A percentile compares a stretch with the other conserved stretches of the same genome.
These are phyloP conservation scores for Eospalax fontanierii DNA, from an alignment of 2,797 vertebrate species.

Conservation along the genomic window DNA sequence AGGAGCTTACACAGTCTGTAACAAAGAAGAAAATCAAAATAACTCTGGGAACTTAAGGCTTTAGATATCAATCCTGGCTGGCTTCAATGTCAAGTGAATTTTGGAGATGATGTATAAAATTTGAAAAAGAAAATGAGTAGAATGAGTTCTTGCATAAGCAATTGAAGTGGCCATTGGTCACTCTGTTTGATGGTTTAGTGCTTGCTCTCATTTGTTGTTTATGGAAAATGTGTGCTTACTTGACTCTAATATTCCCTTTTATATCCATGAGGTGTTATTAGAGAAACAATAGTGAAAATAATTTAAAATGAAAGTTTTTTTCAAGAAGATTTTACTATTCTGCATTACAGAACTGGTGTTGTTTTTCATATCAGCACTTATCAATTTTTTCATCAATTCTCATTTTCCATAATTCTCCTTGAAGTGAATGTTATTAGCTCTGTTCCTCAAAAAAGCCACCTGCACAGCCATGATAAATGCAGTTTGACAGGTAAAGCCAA, in stretches of 20 bases:
- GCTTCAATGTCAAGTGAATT: not conserved
- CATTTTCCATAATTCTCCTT: not conserved
- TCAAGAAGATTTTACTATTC: too few relatives aligned
- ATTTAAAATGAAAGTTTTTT: constrained; percentile 50
- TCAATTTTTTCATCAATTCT: not conserved
- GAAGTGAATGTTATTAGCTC: not conserved
- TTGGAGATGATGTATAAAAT: not conserved
- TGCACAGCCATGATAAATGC: not conserved
- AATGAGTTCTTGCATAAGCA: not conserved
- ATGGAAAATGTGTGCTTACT: not conserved
- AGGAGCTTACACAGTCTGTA: not conserved
- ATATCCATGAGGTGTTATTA: constrained; percentile 16
- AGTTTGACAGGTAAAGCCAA: not conserved
- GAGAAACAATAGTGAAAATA: constrained; percentile 1
- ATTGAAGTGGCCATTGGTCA: not conserved
- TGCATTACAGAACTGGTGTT: constrained; percentile 11
- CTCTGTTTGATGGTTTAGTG: not conserved
- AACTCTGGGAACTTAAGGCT: not conserved
- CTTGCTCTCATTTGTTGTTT: not conserved
- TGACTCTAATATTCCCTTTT: not conserved
- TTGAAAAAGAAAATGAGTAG: not conserved
- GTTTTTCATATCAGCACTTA: not conserved
- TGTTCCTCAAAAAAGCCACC: not conserved
- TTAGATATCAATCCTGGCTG: not conserved
- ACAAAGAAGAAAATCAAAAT: not conserved